Base-by-base conservation (phyloP, 2,888 invertebrate genomes). In the Drosophila kambysellisi region DNA sequence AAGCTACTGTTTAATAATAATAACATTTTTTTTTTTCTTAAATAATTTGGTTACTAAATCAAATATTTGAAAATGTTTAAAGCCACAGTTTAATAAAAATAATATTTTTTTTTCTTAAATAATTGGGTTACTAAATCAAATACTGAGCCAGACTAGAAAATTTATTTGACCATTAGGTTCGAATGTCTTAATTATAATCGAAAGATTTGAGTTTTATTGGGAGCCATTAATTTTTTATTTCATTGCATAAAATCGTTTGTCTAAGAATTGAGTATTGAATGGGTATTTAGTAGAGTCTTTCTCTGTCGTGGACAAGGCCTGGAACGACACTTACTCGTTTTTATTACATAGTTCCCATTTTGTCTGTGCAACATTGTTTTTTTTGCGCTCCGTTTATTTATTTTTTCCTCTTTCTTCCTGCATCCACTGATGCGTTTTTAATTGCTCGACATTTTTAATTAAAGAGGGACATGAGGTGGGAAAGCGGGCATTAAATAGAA, bases 391-490 rank as follows among this genome's bases (percentile, higher is more conserved):
- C 25, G 4, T 39, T 20, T 50, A 43, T 41, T 53, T 29, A 5
- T 53, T 41, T 65, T 58, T 33, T 32, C 33, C 11, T 46, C 54
- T 37, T 30, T 61, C 33, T 50, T 48, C 51, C 56, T 60, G 71
- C 50, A 61, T 3, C 60, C 57, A 32, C 71, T 83, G 83, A 88
- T 80, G 88, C 75, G 74, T 73, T 82, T 77, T 79, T 86, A 83
- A 85, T 86, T 88, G 82, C 70, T 70, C 64, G 60, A 54, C 76
- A 70, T 64, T 76, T 84, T 81, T 87, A 84, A 84, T 87, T 82
- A 79, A 78, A 81, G 20, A 30, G 59, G 65, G 64, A 29, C 43
- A 17, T 30, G 29, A 30, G 54, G 15, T 35, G 12, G 25, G 17
- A 12, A 37, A 43, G 12, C 0, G 15, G 50, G 33, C 37, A 37